Base-by-base conservation (phyloP, 2,797 vertebrate genomes). In the Chanos chanos region DNA sequence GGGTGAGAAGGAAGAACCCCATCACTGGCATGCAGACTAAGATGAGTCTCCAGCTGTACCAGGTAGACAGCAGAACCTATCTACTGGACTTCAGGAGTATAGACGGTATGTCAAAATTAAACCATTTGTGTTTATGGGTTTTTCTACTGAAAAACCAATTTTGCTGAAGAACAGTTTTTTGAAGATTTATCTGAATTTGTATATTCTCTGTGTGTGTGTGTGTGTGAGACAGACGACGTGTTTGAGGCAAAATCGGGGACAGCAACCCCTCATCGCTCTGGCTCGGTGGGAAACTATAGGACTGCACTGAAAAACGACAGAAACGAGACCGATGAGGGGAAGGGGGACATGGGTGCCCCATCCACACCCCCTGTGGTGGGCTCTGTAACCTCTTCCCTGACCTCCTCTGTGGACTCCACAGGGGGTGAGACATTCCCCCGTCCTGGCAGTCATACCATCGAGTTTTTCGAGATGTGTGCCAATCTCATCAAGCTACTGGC, bases 401-500 rank as follows among this genome's bases (percentile, higher is more conserved):
- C 90, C 71, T 97, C 93, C 49, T 94, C 92, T 19, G 89, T 93
- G 41, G 97, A 98, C 72, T 97, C 94, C 21, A 87, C 90, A 1
- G 89, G 81, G 34, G 89, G 90, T 16, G 92, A 92, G 18, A 72
- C 85, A 53, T 85, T 84, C 83, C 95, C 77, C 15, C 90, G 95
- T 58, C 92, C 96, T 5, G 97, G 97, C 77, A 99, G 97, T 87
- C 97, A 99, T 86, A 97, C 95, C 43, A 98, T 98, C 71, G 96
- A 99, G 71, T 99, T 99, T 77, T 99, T 99, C 77, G 96, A 99
- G 88, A 98, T 98, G 95, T 99, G 96, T 78, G 97, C 97, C 52
- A 98, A 99, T 86, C 92, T 99, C 81, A 99, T 99, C 88, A 98
- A 98, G 91, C 92, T 99, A 82, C 94, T 99, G 85, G 96, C 97